phyloP scores from a whole-genome alignment of 1,140 invertebrate genomes.

The Heliconius hermathena region DNA sequence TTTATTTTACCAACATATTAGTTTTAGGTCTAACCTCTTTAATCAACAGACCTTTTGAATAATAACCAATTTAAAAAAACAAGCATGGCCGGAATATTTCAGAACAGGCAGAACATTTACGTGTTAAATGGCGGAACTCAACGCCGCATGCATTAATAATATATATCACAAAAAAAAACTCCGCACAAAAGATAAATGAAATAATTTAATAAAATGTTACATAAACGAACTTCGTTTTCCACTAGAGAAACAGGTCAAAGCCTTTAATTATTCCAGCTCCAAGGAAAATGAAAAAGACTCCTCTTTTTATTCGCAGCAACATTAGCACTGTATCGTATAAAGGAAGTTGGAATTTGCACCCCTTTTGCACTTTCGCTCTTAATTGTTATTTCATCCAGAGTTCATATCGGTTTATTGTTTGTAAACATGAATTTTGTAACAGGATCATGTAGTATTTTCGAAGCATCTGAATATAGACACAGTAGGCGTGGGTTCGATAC shows the following conservation, averaged over 20 bases:
- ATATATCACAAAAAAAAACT: no score
- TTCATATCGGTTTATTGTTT: not conserved
- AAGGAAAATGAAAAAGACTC: conserved; percentile 23
- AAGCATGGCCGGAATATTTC: no score
- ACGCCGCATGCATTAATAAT: no score
- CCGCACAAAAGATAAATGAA: not conserved
- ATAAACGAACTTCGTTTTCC: not conserved
- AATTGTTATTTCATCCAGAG: not conserved
- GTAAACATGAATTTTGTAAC: not conserved
- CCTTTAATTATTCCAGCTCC: conserved; percentile 21
- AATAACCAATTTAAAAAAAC: not conserved
- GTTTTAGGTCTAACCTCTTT: not conserved
- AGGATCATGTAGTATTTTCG: no score
- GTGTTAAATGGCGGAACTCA: no score
- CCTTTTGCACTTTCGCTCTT: not conserved
- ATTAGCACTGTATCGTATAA: conserved; percentile 18
- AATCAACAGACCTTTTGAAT: not conserved
- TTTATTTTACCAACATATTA: no score
- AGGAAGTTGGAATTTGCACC: not conserved
- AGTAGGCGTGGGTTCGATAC: no score
- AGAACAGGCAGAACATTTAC: not conserved
- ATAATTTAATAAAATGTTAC: not conserved
- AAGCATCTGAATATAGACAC: no score
- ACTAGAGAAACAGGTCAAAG: not conserved
- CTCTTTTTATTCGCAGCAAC: conserved; percentile 3